Percentiles rank a stretch among this genome's conserved stretches.
Conservation (phyloP, 2,113 vertebrate species). For the Callionymus lyra region DNA sequence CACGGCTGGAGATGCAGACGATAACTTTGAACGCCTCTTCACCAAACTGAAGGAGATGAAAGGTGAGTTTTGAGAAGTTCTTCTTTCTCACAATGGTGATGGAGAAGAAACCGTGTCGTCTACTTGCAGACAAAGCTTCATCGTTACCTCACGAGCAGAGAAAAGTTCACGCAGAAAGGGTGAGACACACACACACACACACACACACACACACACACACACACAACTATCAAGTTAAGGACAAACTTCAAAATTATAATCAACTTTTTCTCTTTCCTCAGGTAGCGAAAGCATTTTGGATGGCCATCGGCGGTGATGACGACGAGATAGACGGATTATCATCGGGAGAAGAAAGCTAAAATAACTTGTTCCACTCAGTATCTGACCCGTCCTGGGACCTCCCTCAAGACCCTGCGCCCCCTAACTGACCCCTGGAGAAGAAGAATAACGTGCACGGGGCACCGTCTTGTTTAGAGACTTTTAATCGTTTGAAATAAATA, state of each 20-base stretch:
- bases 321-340: conserved; percentile 93
- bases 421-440: conserved; percentile 12
- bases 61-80: conserved; percentile 62
- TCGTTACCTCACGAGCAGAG: conserved; percentile 90
- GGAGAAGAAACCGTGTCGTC: conserved; percentile 12
- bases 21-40: conserved; percentile 91
- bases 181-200: conserved; percentile 49
- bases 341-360: conserved; percentile 85
- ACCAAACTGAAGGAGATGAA: conserved; percentile 98
- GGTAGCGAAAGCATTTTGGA: conserved; percentile 99
- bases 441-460: conserved; percentile 22
- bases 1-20: conserved; percentile 85
- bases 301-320: conserved; percentile 91
- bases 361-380: conserved; percentile 14
- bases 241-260: background rate
- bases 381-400: conserved; percentile 21
- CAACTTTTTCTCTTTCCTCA: conserved; percentile 41
- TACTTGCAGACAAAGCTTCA: conserved; percentile 83
- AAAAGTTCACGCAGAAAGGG: conserved; percentile 95
- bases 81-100: background rate
- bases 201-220: too few relatives aligned
- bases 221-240: too few relatives aligned
- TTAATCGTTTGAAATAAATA: conserved; percentile 22
- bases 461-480: conserved; percentile 20
- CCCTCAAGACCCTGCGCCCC: conserved; percentile 18